Evolutionary conservation across 2,888 invertebrate species (phyloP), one percentile per base, ranked within the genome.

Genomic region (Amiota minor): DNA sequence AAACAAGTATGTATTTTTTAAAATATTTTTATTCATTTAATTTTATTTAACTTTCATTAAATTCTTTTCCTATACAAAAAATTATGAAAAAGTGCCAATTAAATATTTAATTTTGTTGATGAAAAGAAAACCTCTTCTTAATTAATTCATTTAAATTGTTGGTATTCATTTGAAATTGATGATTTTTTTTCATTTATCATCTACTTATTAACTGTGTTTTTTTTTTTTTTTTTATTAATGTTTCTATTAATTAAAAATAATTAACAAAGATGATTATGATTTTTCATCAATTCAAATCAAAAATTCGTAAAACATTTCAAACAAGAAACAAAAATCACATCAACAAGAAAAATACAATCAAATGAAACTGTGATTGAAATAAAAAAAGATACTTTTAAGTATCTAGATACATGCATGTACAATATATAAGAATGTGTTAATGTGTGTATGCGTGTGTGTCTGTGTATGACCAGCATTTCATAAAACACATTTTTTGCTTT

Each of bases 1-100:
- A 88, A 88, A 78, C 83, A 85, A 81, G 87, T 87, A 88, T 72
- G 87, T 87, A 88, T 79, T 75, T 68, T 72, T 72, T 71, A 65
- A 75, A 73, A 71, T 64, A 67, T 74, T 77, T 56, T 20, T 35
- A 35, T 35, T 35, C 2, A 2, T 35, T 35, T 35, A 1, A 35
- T 35, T 35, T 35, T 35, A 23, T 2, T 23, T 23, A 23, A 23
- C 23, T 23, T 23, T 23, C 3, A 3, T 2, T 23, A 23, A 23
- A 6, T 35, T 35, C 6, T 35, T 35, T 35, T 35, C 35, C 35
- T 35, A 35, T 35, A 35, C 2, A 35, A 35, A 35, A 23, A 23
- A 23, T 23, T 23, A 23, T 23, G 35, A 35, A 35, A 35, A 35
- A 35, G 4, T 4, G 6, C 35, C 35, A 35, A 35, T 35, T 35